Evolutionary conservation across 2,888 invertebrate species (phyloP).

Genomic region (Germaria angustata): DNA sequence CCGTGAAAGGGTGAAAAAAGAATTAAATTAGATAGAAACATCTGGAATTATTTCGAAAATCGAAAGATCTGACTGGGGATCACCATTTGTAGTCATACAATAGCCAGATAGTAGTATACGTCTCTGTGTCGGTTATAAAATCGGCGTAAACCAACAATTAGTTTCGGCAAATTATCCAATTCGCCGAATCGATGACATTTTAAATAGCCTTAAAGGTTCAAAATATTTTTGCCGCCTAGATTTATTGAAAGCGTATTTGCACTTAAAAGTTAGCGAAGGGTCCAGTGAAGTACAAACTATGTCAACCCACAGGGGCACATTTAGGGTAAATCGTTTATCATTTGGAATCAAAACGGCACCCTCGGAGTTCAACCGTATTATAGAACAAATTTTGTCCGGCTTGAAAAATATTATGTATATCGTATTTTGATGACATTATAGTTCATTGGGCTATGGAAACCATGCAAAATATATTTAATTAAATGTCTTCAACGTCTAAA

Average conservation of each 20-base stretch:
- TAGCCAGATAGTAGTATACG: constrained; percentile 16
- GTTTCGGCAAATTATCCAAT: background rate
- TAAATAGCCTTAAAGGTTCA: constrained; percentile 36
- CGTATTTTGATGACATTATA: constrained; percentile 59
- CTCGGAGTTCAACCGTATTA: constrained; percentile 43
- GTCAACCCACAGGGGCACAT: too few species aligned
- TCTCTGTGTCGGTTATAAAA: constrained; percentile 46
- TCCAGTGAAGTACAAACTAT: constrained; percentile 50
- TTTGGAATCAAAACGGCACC: constrained; percentile 55
- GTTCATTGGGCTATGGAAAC: constrained; percentile 47
- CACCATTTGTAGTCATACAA: constrained; percentile 37
- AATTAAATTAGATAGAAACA: constrained; percentile 16
- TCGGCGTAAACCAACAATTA: constrained; percentile 19
- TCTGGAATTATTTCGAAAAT: constrained; percentile 40
- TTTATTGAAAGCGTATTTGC: constrained; percentile 55
- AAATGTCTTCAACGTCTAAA: constrained; percentile 49
- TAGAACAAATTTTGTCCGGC: constrained; percentile 53
- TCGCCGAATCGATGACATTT: constrained; percentile 46
- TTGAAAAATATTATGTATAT: constrained; percentile 59
- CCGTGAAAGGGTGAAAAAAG: constrained; percentile 16
- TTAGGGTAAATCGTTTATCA: too few species aligned
- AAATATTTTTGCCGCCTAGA: constrained; percentile 51
- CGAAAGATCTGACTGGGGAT: constrained; percentile 38
- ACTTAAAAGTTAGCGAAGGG: constrained; percentile 41
- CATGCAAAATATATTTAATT: constrained; percentile 54